Conservation (phyloP, 1,140 invertebrate genomes). For the Drosophila hydei region DNA sequence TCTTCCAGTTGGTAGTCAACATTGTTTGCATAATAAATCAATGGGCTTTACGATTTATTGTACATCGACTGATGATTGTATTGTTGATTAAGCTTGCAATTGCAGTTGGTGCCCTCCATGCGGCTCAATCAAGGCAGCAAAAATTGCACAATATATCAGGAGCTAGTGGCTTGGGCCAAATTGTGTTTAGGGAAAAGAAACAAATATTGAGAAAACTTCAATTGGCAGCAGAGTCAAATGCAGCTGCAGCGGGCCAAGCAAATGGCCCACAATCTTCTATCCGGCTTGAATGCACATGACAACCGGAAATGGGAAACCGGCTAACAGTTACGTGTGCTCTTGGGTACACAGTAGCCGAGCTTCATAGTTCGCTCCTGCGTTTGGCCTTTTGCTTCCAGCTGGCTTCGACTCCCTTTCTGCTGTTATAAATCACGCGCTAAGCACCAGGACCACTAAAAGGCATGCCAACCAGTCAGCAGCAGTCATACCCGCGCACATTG, state of each 20-base stretch:
- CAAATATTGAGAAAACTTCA: constrained; percentile 21
- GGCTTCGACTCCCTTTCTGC: constrained; percentile 46
- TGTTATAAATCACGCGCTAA: constrained; percentile 80
- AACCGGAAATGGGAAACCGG: constrained; percentile 75
- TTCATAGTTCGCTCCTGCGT: constrained; percentile 10
- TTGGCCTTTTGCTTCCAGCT: constrained; percentile 22
- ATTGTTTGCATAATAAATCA: constrained; percentile 78
- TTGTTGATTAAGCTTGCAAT: constrained; percentile 68
- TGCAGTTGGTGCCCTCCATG: constrained; percentile 23
- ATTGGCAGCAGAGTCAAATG: constrained; percentile 25
- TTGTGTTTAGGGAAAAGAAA: constrained; percentile 31
- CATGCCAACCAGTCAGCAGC: constrained; percentile 40
- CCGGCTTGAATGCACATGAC: constrained; percentile 77
- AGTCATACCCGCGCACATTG: constrained; percentile 58
- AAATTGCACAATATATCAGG: constrained; percentile 54
- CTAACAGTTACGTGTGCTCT: constrained; percentile 76
- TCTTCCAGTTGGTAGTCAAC: constrained; percentile 13
- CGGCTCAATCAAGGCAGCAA: constrained; percentile 34
- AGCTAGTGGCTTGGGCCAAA: constrained; percentile 27
- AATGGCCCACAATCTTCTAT: constrained; percentile 73
- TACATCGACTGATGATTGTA: constrained; percentile 58
- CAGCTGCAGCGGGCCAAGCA: constrained; percentile 48
- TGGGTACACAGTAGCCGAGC: constrained; percentile 65
- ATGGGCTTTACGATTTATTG: constrained; percentile 44
- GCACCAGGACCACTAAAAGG: constrained; percentile 62